A percentile compares a stretch with the other conserved stretches of the same genome.
Conservation (phyloP, 2,797 vertebrate genomes). For the Menidia menidia region DNA sequence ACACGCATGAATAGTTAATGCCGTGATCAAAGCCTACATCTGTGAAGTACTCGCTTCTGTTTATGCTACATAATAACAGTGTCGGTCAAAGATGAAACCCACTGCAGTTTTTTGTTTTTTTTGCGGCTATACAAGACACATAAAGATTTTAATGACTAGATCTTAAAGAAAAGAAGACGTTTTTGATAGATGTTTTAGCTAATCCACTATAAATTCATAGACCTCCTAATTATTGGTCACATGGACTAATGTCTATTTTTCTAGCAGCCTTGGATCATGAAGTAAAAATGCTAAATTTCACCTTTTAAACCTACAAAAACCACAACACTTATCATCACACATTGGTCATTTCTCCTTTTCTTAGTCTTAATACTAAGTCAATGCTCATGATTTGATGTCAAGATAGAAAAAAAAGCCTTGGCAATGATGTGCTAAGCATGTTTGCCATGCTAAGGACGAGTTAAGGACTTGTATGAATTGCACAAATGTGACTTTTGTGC, state of each 20-base stretch:
- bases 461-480: conserved; percentile 31
- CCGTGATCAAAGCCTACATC: no score
- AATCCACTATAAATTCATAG: neutral
- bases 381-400: neutral
- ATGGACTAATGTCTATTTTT: neutral
- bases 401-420: neutral
- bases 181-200: neutral
- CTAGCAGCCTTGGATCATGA: neutral
- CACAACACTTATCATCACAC: neutral
- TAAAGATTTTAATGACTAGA: neutral
- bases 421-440: conserved; percentile 11
- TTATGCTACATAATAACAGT: no score
- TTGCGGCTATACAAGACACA: no score
- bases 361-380: neutral
- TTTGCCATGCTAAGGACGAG: conserved; percentile 31
- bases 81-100: no score
- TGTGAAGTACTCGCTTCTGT: no score
- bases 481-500: conserved; percentile 50
- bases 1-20: no score
- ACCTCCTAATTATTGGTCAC: neutral
- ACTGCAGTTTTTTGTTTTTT: no score
- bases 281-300: neutral
- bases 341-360: neutral
- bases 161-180: neutral
- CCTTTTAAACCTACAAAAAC: neutral